phyloP scores from a whole-genome alignment of 2,113 vertebrate genomes.

The Crotalus tigris region DNA sequence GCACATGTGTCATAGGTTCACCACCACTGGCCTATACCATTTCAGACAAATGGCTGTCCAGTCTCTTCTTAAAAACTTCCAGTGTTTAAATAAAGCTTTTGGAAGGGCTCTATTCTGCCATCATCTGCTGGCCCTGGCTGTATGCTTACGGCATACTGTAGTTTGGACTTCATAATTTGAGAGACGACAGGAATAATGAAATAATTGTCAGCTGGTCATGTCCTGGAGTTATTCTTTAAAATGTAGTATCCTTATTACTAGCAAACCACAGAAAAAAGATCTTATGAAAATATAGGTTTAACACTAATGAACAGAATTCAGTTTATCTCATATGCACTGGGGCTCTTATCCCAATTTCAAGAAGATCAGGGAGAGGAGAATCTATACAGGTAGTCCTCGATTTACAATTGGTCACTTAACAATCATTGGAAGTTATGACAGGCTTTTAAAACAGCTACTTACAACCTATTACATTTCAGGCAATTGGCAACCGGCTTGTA shows the following conservation, averaged over 20 bases:
- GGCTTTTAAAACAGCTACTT: neutral
- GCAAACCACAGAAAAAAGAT: neutral
- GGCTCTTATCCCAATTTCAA: neutral
- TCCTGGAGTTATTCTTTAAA: neutral
- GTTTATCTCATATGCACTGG: neutral
- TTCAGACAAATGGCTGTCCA: too few relatives aligned
- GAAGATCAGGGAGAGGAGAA: neutral
- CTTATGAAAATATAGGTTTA: neutral
- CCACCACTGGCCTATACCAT: too few relatives aligned
- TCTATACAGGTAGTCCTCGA: neutral
- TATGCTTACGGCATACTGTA: neutral
- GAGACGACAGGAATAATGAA: neutral
- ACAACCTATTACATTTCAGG: neutral
- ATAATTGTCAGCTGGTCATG: neutral
- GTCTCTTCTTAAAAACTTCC: too few relatives aligned
- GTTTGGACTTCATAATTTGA: neutral
- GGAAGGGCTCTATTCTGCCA: neutral
- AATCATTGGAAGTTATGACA: neutral
- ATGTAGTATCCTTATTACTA: neutral
- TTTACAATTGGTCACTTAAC: neutral
- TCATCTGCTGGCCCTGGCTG: neutral
- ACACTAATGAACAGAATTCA: neutral
- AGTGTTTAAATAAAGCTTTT: neutral
- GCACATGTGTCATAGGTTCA: too few relatives aligned
- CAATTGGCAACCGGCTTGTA: neutral